Conservation (phyloP, 2,113 vertebrate genomes). For the Notothenia coriiceps region DNA sequence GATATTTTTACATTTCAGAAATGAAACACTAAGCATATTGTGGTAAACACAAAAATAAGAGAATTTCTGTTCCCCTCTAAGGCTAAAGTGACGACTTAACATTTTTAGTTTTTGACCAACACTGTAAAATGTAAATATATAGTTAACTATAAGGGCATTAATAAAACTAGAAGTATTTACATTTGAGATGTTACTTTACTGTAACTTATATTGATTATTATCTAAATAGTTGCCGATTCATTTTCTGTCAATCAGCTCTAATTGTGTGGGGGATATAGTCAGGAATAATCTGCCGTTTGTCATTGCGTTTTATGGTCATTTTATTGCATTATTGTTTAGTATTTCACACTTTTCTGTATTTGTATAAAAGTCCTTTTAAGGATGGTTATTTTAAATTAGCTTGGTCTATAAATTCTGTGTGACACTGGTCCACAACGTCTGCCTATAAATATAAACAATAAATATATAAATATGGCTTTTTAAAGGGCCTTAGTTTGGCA, state of each 20-base stretch:
- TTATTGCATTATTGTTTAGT: background rate
- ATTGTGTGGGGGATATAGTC: background rate
- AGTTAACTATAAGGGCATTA: background rate
- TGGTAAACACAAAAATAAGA: too few species aligned
- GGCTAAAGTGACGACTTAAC: too few species aligned
- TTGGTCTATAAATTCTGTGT: conserved; percentile 6
- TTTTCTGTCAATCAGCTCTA: too few species aligned
- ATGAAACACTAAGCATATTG: too few species aligned
- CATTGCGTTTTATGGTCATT: background rate
- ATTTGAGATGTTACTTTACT: background rate
- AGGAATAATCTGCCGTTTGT: background rate
- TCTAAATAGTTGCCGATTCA: too few species aligned
- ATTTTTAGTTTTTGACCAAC: too few species aligned
- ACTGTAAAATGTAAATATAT: background rate
- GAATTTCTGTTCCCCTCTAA: too few species aligned
- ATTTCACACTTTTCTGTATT: background rate
- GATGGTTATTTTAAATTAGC: background rate
- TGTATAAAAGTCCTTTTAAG: conserved; percentile 8
- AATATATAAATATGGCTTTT: background rate
- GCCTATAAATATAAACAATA: conserved; percentile 23
- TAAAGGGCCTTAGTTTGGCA: background rate
- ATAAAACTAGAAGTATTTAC: background rate
- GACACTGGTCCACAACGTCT: background rate
- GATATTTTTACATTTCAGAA: too few species aligned
- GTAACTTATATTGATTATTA: too few species aligned